These are phyloP conservation scores for Dynastes grantii DNA, from an alignment of 2,888 invertebrate species.

Conservation along the genomic window DNA sequence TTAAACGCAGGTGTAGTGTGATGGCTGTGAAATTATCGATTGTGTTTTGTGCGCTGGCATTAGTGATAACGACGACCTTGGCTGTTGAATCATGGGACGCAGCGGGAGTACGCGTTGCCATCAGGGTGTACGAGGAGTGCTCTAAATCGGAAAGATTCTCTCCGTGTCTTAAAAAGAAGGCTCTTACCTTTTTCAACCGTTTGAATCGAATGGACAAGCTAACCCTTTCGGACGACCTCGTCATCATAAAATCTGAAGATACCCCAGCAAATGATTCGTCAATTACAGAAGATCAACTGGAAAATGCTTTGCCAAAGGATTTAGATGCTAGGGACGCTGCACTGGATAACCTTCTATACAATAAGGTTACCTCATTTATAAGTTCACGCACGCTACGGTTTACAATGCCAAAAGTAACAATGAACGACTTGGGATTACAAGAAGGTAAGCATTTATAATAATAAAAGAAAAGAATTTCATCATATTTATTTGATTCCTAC, in stretches of 20 bases:
- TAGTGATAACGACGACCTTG: conserved; percentile 61
- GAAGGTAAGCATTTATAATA: conserved; percentile 76
- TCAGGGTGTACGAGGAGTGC: conserved; percentile 86
- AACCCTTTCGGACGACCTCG: conserved; percentile 78
- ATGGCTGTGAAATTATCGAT: conserved; percentile 61
- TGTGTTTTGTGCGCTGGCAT: conserved; percentile 63
- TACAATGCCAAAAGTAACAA: conserved; percentile 81
- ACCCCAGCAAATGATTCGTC: conserved; percentile 62
- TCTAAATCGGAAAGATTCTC: conserved; percentile 79
- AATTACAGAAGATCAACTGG: conserved; percentile 80
- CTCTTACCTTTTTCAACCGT: conserved; percentile 84
- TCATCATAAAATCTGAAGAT: conserved; percentile 75
- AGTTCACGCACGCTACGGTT: conserved; percentile 85
- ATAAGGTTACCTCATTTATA: conserved; percentile 80
- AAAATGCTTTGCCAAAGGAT: conserved; percentile 79
- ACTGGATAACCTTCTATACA: conserved; percentile 80
- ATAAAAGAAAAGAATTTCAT: background rate
- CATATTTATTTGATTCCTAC: conserved; percentile 62
- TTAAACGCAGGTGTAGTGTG: conserved; percentile 57
- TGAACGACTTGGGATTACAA: conserved; percentile 80
- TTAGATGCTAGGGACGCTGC: conserved; percentile 79
- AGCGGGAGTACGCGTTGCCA: conserved; percentile 78
- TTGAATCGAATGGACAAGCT: conserved; percentile 80
- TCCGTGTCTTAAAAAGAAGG: conserved; percentile 87
- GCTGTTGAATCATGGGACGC: conserved; percentile 67